These are phyloP conservation scores for Dufourea novaeangliae DNA, from an alignment of 1,140 invertebrate genomes.

Conservation along the genomic window DNA sequence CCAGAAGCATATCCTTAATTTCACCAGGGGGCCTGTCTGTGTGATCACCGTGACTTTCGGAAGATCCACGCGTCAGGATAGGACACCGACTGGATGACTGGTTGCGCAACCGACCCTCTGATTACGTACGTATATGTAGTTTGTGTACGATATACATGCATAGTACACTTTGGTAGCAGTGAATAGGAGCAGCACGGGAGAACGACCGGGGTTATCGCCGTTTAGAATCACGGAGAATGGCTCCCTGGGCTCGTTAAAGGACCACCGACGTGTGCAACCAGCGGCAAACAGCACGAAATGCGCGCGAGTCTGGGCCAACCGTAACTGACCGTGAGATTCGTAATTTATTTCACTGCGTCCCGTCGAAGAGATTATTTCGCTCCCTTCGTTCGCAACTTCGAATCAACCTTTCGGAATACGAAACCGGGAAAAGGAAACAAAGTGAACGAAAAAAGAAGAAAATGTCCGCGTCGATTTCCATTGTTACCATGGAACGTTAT, in stretches of 20 bases:
- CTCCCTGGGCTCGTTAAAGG: background rate
- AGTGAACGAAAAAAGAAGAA: too few relatives aligned
- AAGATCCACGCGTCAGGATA: background rate
- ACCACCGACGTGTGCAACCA: background rate
- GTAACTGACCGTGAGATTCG: background rate
- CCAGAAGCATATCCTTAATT: too few relatives aligned
- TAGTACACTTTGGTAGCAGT: background rate
- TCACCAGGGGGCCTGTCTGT: too few relatives aligned
- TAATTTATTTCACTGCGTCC: background rate
- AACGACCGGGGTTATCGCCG: background rate
- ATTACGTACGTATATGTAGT: too few relatives aligned
- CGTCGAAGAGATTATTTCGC: too few relatives aligned
- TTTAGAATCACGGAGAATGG: background rate
- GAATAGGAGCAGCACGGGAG: background rate
- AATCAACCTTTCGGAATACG: too few relatives aligned
- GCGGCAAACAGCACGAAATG: background rate
- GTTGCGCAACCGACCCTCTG: background rate
- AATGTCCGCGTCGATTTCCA: background rate
- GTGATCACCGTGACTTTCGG: too few relatives aligned
- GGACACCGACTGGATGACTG: background rate
- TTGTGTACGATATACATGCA: too few relatives aligned
- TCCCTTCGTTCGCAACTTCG: too few relatives aligned
- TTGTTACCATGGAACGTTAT: background rate
- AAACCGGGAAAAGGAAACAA: too few relatives aligned
- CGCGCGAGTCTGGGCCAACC: too few relatives aligned